Percentiles rank a stretch among this genome's conserved stretches.
Evolutionary conservation across 2,888 invertebrate genomes (phyloP).

Genomic region (Cerceris rybyensis): DNA sequence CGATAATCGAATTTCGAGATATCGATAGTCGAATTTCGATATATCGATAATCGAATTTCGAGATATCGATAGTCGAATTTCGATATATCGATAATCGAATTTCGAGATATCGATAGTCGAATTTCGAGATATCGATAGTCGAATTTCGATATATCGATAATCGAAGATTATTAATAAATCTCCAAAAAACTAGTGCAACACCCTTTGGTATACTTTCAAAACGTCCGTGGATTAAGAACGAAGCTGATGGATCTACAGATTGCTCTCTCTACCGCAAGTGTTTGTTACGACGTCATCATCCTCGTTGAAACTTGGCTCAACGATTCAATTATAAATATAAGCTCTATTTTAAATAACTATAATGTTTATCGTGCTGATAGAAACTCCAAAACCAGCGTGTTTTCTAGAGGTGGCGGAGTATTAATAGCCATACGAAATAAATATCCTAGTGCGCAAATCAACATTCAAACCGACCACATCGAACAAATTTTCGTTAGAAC

Average conservation of each 20-base stretch:
- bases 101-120: no score
- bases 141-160: no score
- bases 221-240: not conserved
- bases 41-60: no score
- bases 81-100: no score
- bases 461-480: not conserved
- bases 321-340: not conserved
- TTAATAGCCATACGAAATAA: not conserved
- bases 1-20: no score
- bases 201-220: not conserved
- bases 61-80: no score
- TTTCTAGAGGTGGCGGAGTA: not conserved
- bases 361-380: not conserved
- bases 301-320: slow-evolving; percentile 7
- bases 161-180: not conserved
- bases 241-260: not conserved
- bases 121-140: no score
- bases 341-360: not conserved
- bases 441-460: not conserved
- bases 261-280: not conserved
- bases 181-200: slow-evolving; percentile 2
- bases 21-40: no score
- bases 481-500: slow-evolving; percentile 3
- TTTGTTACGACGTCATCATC: slow-evolving; percentile 1
- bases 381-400: not conserved